phyloP scores from a whole-genome alignment of 2,113 vertebrate genomes.

The Cichladusa arquata region DNA sequence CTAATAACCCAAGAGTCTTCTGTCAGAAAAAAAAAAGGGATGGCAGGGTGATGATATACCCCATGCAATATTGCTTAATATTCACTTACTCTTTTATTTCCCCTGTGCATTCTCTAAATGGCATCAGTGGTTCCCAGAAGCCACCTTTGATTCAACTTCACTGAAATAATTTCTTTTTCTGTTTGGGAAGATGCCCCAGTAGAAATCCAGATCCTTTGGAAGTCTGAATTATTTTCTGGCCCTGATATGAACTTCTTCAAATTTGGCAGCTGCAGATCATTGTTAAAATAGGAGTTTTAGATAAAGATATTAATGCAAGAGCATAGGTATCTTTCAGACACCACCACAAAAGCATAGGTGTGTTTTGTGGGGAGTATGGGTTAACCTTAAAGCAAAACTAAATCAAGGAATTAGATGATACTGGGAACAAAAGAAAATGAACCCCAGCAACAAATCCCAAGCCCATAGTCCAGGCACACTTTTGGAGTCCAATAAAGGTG shows the following conservation, averaged over 20 bases:
- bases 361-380: accelerated
- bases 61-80: background rate
- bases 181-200: background rate
- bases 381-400: background rate
- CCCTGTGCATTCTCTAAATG: background rate
- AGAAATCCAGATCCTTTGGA: background rate
- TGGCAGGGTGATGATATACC: background rate
- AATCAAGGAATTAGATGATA: background rate
- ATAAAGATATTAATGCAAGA: background rate
- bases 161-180: background rate
- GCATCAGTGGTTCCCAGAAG: background rate
- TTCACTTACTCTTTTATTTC: background rate
- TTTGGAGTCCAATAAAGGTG: background rate
- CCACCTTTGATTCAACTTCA: background rate
- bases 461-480: background rate
- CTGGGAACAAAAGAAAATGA: background rate
- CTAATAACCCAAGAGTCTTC: background rate
- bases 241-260: background rate
- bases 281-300: background rate
- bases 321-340: background rate
- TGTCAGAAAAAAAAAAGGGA: background rate
- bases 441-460: background rate
- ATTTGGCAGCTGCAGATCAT: background rate
- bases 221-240: background rate
- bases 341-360: background rate